Conservation (phyloP, 2,888 invertebrate genomes). For the Epirrita christyi region DNA sequence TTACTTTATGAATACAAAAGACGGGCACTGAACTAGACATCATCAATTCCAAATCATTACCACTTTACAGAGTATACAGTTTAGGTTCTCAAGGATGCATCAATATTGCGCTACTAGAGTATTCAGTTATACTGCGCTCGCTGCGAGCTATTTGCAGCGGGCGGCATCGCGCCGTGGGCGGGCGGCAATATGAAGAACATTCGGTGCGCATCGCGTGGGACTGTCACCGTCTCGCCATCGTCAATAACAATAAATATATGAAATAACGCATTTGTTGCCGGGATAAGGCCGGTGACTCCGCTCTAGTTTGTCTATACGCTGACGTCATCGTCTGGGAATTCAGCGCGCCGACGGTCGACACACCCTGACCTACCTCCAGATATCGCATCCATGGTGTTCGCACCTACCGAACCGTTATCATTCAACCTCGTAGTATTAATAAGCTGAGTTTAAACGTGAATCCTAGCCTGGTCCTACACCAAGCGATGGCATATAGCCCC, state of each 20-base stretch:
- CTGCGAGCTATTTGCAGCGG: conserved; percentile 60
- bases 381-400: conserved; percentile 46
- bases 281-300: conserved; percentile 76
- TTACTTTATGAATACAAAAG: no score
- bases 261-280: conserved; percentile 76
- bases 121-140: conserved; percentile 26
- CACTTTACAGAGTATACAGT: no score
- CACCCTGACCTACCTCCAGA: conserved; percentile 82
- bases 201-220: conserved; percentile 71
- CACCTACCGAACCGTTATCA: conserved; percentile 30
- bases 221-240: conserved; percentile 81
- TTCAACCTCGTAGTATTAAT: neutral
- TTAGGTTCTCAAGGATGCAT: neutral
- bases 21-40: no score
- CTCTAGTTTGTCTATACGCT: conserved; percentile 80
- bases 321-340: conserved; percentile 83
- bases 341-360: conserved; percentile 61
- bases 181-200: conserved; percentile 61
- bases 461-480: neutral
- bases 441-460: neutral
- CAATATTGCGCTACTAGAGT: conserved; percentile 11
- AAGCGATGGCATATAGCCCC: neutral
- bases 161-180: conserved; percentile 45
- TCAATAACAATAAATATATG: conserved; percentile 81
- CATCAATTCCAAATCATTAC: no score